These are phyloP conservation scores for Lamprotornis superbus DNA, from an alignment of 2,113 vertebrate genomes.

Conservation along the genomic window DNA sequence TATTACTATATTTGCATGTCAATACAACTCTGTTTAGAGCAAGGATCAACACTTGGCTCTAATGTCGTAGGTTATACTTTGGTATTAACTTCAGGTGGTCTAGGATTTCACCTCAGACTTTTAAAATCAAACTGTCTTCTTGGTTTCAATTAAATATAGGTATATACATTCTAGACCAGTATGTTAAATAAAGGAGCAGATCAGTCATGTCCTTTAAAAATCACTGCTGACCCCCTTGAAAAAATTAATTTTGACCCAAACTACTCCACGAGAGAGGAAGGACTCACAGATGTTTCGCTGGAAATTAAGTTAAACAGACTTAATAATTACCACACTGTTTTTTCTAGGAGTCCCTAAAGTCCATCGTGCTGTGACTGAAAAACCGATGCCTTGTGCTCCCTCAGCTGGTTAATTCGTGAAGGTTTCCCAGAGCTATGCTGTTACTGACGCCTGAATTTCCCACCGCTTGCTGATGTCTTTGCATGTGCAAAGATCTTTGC, in stretches of 20 bases:
- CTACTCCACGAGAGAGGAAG: background rate
- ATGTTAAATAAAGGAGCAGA: background rate
- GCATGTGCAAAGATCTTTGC: background rate
- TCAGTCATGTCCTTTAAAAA: background rate
- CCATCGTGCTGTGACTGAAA: background rate
- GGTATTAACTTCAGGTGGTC: background rate
- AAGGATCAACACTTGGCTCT: background rate
- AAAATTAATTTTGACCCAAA: background rate
- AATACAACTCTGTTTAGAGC: background rate
- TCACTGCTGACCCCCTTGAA: background rate
- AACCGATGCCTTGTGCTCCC: background rate
- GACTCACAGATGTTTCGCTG: background rate
- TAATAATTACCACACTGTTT: background rate
- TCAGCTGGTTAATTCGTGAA: slow-evolving; percentile 28
- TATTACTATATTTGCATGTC: background rate
- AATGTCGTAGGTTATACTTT: background rate
- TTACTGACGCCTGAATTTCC: background rate
- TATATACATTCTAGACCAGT: background rate
- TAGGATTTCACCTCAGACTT: background rate
- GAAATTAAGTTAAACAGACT: background rate
- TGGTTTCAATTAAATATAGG: background rate
- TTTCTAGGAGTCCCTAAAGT: background rate
- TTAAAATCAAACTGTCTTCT: background rate
- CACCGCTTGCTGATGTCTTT: background rate
- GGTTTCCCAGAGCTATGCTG: background rate